Evolutionary conservation across 2,797 vertebrate genomes (phyloP).

Genomic region (Bufotes viridis): DNA sequence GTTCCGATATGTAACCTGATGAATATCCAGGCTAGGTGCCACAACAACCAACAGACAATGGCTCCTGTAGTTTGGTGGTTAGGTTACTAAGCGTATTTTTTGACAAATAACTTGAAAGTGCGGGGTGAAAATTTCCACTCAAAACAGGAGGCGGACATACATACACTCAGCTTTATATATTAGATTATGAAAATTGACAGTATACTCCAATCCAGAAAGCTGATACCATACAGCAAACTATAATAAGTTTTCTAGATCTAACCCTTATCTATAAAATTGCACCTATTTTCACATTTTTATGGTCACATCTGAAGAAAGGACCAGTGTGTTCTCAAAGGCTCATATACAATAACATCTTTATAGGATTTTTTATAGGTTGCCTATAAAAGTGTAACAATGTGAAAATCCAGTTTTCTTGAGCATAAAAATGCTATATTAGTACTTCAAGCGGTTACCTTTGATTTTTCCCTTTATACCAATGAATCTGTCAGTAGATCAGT

Average conservation of each 20-base stretch:
- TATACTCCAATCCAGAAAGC: not conserved
- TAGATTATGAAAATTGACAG: not conserved
- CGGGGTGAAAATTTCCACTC: too few relatives aligned
- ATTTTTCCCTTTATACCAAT: conserved; percentile 50
- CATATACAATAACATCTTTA: conserved; percentile 61
- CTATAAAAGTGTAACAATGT: conserved; percentile 58
- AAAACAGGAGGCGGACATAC: too few relatives aligned
- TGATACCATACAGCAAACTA: conserved; percentile 17
- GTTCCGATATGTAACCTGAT: too few relatives aligned
- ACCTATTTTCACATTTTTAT: conserved; percentile 54
- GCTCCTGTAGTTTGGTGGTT: too few relatives aligned
- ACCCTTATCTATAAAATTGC: conserved; percentile 37
- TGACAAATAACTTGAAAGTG: too few relatives aligned
- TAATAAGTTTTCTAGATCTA: conserved; percentile 35
- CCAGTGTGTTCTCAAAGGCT: conserved; percentile 56
- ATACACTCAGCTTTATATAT: not conserved
- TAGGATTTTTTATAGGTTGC: conserved; percentile 52
- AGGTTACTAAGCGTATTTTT: too few relatives aligned
- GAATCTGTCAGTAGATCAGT: conserved; percentile 49
- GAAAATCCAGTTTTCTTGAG: conserved; percentile 61
- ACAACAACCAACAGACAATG: too few relatives aligned
- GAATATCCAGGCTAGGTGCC: too few relatives aligned
- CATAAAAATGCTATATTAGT: conserved; percentile 61
- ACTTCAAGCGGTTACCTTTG: conserved; percentile 52
- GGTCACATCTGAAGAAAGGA: conserved; percentile 46